These are phyloP conservation scores for Quadroppia sp. DNA, from an alignment of 2,888 invertebrate genomes.

Conservation along the genomic window DNA sequence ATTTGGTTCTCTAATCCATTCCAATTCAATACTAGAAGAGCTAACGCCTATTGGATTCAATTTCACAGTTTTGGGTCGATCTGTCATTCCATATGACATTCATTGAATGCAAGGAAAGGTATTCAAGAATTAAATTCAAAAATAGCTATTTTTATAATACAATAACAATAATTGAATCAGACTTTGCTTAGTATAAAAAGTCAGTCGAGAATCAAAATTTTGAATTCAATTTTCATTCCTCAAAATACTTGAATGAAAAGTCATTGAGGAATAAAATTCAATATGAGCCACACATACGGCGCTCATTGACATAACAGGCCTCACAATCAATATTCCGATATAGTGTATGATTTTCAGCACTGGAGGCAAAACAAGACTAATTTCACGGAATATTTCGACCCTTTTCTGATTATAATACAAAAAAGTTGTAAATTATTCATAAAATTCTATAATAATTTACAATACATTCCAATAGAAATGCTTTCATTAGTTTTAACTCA, in stretches of 20 bases:
- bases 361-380: neutral
- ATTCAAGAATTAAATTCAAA: neutral
- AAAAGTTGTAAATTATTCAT: slow-evolving; percentile 16
- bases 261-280: slow-evolving; percentile 17
- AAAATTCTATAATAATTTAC: slow-evolving; percentile 16
- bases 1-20: slow-evolving; percentile 44
- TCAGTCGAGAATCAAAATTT: neutral
- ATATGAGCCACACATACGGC: neutral
- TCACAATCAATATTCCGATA: slow-evolving; percentile 22
- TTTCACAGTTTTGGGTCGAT: slow-evolving; percentile 44
- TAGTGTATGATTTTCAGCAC: neutral
- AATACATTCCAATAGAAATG: neutral
- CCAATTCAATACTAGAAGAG: slow-evolving; percentile 44
- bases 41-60: slow-evolving; percentile 43
- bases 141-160: neutral
- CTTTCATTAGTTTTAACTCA: neutral
- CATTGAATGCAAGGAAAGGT: neutral
- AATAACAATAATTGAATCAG: neutral
- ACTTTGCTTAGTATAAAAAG: too few relatives aligned
- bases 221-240: slow-evolving; percentile 23
- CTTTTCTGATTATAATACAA: too few relatives aligned
- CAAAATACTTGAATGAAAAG: slow-evolving; percentile 14
- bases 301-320: neutral
- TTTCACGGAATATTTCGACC: neutral
- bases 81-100: slow-evolving; percentile 21